phyloP scores from a whole-genome alignment of 2,113 vertebrate species.

The Erpornis zantholeuca region DNA sequence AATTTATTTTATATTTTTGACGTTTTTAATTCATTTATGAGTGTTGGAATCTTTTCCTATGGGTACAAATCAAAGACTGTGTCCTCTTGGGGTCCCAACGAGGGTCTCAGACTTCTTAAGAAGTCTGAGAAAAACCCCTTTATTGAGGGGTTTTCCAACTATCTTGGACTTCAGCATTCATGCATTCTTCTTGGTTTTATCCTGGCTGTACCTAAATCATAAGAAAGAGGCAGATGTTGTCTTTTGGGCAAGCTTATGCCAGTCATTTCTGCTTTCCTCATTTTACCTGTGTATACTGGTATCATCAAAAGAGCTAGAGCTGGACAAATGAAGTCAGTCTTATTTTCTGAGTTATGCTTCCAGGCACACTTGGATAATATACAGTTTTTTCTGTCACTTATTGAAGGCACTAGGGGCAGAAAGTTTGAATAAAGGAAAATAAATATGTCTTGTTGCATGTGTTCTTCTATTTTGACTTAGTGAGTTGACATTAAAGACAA shows the following conservation, averaged over 20 bases:
- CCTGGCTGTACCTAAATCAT: rapidly evolving
- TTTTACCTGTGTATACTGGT: not conserved
- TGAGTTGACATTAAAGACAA: slow-evolving; percentile 18
- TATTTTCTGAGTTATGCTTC: not conserved
- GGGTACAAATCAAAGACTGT: too few relatives aligned
- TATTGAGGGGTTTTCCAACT: too few relatives aligned
- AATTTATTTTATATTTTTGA: too few relatives aligned
- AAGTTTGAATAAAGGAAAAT: not conserved
- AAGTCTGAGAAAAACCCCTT: too few relatives aligned
- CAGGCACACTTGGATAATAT: not conserved
- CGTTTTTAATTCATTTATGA: too few relatives aligned
- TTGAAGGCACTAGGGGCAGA: not conserved
- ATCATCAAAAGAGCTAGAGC: not conserved
- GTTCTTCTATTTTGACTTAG: slow-evolving; percentile 2
- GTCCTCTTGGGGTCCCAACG: too few relatives aligned
- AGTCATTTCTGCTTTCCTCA: not conserved
- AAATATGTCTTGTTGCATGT: not conserved
- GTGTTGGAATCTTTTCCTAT: too few relatives aligned
- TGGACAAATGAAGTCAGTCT: not conserved
- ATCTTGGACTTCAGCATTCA: too few relatives aligned
- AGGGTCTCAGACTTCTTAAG: too few relatives aligned
- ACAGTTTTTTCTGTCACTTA: not conserved
- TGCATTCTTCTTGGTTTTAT: not conserved
- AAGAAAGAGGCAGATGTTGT: not conserved
- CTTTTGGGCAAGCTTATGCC: not conserved